Evolutionary conservation across 30 jellyfish, hydroid and myxozoan species (phyloP).

Genomic region (Cassiopea xamachana): DNA sequence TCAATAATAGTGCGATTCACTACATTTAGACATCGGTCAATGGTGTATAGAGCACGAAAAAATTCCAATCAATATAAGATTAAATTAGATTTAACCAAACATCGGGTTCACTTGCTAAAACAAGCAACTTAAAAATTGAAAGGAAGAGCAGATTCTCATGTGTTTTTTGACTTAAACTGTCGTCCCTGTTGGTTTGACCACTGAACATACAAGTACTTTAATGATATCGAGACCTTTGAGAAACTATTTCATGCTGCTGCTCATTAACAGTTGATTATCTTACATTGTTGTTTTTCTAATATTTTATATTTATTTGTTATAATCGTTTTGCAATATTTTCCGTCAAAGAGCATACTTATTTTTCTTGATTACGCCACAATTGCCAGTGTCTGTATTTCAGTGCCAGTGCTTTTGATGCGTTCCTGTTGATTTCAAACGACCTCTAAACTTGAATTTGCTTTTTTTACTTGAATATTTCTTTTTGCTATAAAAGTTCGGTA

Average conservation of each 20-base stretch:
- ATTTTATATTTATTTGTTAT: not conserved
- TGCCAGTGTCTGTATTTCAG: not conserved
- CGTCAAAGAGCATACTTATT: not conserved
- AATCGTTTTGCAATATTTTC: not conserved
- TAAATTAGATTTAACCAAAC: constrained; percentile 10
- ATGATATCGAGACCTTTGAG: not conserved
- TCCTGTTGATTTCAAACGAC: not conserved
- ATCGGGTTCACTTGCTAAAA: not conserved
- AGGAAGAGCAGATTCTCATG: constrained; percentile 2
- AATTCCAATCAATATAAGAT: not conserved
- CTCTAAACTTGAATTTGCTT: not conserved
- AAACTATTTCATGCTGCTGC: not conserved
- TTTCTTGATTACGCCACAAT: not conserved
- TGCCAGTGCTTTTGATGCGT: not conserved
- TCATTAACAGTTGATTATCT: not conserved
- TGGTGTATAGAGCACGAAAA: constrained; percentile 11
- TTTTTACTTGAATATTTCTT: not conserved
- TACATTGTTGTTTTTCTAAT: not conserved
- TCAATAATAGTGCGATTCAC: constrained; percentile 7
- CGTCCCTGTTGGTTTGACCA: constrained; percentile 35
- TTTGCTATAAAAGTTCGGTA: not conserved
- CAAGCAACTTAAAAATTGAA: not conserved
- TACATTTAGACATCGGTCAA: constrained; percentile 14
- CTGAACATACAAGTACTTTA: not conserved
- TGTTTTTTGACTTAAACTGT: constrained; percentile 12